Conservation (phyloP, 2,797 vertebrate species). For the Hyperoplus lanceolatus region DNA sequence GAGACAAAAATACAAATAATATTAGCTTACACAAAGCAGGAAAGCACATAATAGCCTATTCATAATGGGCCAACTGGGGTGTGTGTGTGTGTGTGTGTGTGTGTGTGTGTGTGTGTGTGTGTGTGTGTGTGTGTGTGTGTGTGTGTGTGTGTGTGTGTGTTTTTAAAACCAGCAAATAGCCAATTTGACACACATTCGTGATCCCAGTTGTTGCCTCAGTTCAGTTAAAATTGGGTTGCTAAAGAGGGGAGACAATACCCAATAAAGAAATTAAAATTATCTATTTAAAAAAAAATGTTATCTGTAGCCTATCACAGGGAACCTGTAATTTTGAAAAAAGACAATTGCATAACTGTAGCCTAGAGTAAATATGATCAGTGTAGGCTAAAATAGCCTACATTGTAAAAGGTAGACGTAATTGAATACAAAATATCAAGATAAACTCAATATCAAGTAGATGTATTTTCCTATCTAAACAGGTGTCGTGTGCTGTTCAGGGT, state of each 20-base stretch:
- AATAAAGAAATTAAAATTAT: neutral
- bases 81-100: no score
- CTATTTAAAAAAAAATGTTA: neutral
- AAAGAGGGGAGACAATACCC: neutral
- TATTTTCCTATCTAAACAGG: neutral
- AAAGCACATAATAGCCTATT: neutral
- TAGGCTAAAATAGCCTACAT: no score
- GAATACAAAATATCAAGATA: neutral
- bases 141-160: neutral
- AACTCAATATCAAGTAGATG: neutral
- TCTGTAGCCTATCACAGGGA: neutral
- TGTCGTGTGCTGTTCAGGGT: neutral
- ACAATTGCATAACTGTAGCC: neutral
- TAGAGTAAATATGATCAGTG: no score
- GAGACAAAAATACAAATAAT: no score
- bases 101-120: no score
- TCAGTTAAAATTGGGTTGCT: neutral
- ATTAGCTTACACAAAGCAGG: neutral
- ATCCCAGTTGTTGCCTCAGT: no score
- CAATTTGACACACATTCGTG: neutral
- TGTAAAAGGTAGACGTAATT: neutral
- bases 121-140: no score
- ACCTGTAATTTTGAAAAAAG: neutral
- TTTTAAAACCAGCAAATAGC: neutral
- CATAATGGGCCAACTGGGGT: neutral